Evolutionary conservation across 2,888 invertebrate species (phyloP), one percentile per base, ranked within the genome.

Genomic region (Eubasilissa splendida): DNA sequence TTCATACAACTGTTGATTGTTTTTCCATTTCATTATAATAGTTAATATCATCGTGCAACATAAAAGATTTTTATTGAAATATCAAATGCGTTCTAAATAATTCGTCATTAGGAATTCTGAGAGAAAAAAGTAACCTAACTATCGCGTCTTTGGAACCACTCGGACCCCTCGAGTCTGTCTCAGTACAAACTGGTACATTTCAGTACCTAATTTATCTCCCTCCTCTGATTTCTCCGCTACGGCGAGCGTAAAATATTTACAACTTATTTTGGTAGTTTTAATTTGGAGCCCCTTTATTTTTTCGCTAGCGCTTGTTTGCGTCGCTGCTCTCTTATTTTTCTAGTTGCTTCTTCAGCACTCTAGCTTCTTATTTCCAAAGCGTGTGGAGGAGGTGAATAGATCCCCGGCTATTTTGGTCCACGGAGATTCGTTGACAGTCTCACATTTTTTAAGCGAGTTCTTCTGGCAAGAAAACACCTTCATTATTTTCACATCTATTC

Each of bases 171-270:
- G 31, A 22, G 52, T 53, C 70, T 71, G 77, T 73, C 74, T 65
- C 78, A 42, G 42, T 7, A 42, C 42, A 78, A 75, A 88, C 87
- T 82, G 88, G 89, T 90, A 90, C 89, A 90, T 90, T 89, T 87
- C 87, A 87, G 87, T 89, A 42, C 42, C 88, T 90, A 91, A 91
- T 91, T 90, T 90, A 90, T 90, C 87, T 82, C 82, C 79, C 80
- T 78, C 82, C 80, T 80, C 79, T 81, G 81, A 83, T 83, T 83
- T 80, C 83, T 74, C 56, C 66, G 79, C 79, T 78, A 81, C 81
- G 76, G 53, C 60, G 77, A 79, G 79, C 83, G 81, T 79, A 77
- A 83, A 77, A 77, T 79, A 83, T 81, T 83, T 83, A 83, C 77
- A 78, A 75, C 76, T 79, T 74, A 74, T 73, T 83, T 81, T 79